Conservation (phyloP, 2,113 vertebrate genomes). For the Prunella himalayana region DNA sequence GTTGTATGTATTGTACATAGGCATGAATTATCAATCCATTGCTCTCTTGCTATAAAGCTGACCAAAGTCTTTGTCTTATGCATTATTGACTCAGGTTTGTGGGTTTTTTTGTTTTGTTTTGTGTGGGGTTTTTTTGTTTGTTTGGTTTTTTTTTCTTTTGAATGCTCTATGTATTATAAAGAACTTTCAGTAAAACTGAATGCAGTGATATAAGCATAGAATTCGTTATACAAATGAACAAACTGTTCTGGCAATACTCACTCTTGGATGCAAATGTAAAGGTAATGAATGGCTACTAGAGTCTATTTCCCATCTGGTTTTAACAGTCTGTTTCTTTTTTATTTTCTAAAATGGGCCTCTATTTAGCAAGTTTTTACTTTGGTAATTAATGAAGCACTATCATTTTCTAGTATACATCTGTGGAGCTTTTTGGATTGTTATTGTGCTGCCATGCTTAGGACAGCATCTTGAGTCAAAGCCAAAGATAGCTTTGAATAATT, state of each 20-base stretch:
- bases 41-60: neutral
- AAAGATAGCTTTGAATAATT: constrained; percentile 71
- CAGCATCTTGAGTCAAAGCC: constrained; percentile 69
- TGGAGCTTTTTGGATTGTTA: constrained; percentile 42
- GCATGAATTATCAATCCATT: neutral
- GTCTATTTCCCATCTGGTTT: constrained; percentile 12
- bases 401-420: constrained; percentile 36
- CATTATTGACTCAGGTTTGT: too few species aligned
- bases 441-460: constrained; percentile 37
- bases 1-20: neutral
- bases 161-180: neutral
- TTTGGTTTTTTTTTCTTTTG: neutral
- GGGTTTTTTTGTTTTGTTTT: too few species aligned
- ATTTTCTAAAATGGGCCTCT: neutral
- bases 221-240: neutral
- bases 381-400: constrained; percentile 46
- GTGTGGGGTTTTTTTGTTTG: too few species aligned
- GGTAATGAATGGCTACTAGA: neutral
- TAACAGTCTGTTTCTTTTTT: constrained; percentile 13
- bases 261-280: neutral
- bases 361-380: constrained; percentile 47
- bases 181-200: neutral
- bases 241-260: neutral
- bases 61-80: neutral
- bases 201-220: neutral